phyloP scores from a whole-genome alignment of 2,113 vertebrate species.

The Melanerpes aurifrons region DNA sequence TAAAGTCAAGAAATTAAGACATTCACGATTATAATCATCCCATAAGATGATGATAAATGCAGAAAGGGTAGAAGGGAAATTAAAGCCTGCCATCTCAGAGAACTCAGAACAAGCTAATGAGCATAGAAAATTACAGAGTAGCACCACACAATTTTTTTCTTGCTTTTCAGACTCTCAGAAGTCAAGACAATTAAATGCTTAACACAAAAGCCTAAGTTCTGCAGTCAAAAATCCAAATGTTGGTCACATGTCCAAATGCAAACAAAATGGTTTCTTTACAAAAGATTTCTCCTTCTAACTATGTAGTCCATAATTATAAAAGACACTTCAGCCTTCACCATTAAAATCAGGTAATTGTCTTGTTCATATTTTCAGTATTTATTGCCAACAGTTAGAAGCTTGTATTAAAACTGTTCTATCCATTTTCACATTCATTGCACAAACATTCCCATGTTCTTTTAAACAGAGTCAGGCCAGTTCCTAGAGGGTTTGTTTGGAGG shows the following conservation, averaged over 20 bases:
- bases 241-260: background rate
- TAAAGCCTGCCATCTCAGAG: slow-evolving; percentile 57
- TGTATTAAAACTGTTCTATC: background rate
- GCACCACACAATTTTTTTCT: background rate
- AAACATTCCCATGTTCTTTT: background rate
- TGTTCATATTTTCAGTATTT: background rate
- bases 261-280: slow-evolving; percentile 7
- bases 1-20: slow-evolving; percentile 24
- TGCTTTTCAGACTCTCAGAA: slow-evolving; percentile 13
- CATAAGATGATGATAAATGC: background rate
- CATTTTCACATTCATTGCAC: background rate
- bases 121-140: slow-evolving; percentile 45
- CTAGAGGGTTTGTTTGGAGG: background rate
- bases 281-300: background rate
- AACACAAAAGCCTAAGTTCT: slow-evolving; percentile 15
- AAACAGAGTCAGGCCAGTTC: background rate
- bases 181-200: slow-evolving; percentile 37
- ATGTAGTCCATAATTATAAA: background rate
- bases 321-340: background rate
- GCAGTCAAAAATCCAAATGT: background rate
- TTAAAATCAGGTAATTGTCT: background rate
- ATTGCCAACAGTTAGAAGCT: background rate
- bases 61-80: slow-evolving; percentile 37
- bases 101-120: slow-evolving; percentile 23
- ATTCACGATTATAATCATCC: slow-evolving; percentile 31